Evolutionary conservation across 2,797 vertebrate species (phyloP).

Genomic region (Vultur gryphus): DNA sequence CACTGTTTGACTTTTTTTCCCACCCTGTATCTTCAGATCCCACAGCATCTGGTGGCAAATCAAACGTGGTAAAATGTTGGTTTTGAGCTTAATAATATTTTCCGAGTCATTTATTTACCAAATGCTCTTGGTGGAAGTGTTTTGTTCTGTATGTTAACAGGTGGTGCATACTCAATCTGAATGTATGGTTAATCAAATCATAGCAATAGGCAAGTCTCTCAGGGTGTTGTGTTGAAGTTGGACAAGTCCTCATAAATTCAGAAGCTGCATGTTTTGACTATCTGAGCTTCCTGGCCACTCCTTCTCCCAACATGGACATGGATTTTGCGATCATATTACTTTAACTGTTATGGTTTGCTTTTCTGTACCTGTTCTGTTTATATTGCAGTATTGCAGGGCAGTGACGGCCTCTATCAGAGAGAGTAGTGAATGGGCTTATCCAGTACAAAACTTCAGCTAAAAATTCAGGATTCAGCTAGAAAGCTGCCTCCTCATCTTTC

Average conservation of each 20-base stretch:
- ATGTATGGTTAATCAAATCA: conserved; percentile 1
- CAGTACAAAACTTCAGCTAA: background rate
- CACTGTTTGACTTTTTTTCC: background rate
- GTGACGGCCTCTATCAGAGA: background rate
- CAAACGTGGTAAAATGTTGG: conserved; percentile 9
- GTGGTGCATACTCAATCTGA: background rate
- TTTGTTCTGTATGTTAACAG: conserved; percentile 30
- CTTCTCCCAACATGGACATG: background rate
- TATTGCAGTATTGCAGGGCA: background rate
- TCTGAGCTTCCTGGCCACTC: background rate
- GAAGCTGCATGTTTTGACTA: background rate
- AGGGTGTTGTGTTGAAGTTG: background rate
- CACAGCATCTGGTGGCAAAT: conserved; percentile 51
- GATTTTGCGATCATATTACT: background rate
- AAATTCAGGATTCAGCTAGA: background rate
- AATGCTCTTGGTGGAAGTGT: conserved; percentile 35
- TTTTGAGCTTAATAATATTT: conserved; percentile 50
- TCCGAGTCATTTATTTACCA: conserved; percentile 59
- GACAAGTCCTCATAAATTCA: background rate
- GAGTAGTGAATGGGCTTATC: background rate
- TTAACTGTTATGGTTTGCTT: background rate
- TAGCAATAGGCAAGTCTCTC: background rate
- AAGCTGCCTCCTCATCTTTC: background rate
- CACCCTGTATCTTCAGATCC: background rate
- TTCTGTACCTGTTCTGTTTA: background rate